These are phyloP conservation scores for Axis porcinus DNA, from an alignment of 2,113 vertebrate species.

Conservation along the genomic window DNA sequence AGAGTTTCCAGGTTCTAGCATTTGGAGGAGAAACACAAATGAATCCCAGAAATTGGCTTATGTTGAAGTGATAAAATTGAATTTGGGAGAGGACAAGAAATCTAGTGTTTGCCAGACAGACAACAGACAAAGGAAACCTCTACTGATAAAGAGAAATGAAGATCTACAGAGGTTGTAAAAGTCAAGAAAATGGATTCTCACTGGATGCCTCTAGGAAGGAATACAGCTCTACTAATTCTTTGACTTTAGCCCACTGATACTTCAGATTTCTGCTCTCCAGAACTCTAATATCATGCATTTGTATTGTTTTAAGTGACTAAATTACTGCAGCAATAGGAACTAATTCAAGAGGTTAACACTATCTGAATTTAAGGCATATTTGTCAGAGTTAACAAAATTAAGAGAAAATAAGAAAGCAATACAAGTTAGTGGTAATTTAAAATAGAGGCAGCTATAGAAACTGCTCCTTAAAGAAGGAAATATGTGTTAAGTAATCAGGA, in stretches of 20 bases:
- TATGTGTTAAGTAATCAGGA: not conserved
- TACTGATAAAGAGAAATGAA: not conserved
- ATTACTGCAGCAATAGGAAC: not conserved
- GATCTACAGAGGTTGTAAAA: no score
- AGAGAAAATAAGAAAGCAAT: not conserved
- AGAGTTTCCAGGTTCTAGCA: not conserved
- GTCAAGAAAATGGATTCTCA: not conserved
- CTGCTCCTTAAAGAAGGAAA: not conserved
- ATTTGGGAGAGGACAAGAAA: not conserved
- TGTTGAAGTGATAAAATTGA: not conserved
- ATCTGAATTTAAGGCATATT: not conserved
- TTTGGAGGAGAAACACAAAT: not conserved
- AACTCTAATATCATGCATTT: not conserved
- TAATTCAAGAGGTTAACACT: not conserved
- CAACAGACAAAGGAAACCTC: not conserved
- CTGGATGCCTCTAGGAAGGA: not conserved
- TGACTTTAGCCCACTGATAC: not conserved
- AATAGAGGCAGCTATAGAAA: not conserved
- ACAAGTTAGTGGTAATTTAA: not conserved
- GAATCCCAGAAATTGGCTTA: not conserved
- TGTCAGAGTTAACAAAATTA: not conserved
- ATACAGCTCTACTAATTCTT: not conserved
- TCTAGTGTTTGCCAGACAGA: not conserved
- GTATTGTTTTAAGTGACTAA: not conserved
- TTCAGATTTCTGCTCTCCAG: not conserved